Evolutionary conservation across 1,140 invertebrate species (phyloP).

Genomic region (Macrotrachela quadricornifera): DNA sequence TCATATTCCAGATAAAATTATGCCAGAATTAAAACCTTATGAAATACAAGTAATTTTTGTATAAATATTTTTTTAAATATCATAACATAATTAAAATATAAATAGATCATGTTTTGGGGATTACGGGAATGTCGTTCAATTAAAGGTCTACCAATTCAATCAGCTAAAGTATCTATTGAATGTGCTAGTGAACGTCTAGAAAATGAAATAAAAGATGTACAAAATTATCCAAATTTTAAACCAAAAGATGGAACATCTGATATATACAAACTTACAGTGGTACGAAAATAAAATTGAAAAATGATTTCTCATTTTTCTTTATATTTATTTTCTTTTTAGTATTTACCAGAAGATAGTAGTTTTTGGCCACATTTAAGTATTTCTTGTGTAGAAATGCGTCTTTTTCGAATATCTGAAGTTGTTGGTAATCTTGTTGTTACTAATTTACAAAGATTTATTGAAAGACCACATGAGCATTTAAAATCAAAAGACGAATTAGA

Average conservation of each 20-base stretch:
- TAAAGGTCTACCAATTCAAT: constrained; percentile 57
- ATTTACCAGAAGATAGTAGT: constrained; percentile 56
- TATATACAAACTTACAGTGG: no score
- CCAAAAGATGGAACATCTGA: no score
- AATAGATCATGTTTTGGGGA: constrained; percentile 50
- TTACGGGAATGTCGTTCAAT: constrained; percentile 58
- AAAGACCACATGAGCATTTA: no score
- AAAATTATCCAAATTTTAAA: no score
- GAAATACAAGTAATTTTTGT: not conserved
- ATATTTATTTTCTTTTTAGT: constrained; percentile 21
- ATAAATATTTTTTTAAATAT: no score
- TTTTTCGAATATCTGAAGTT: constrained; percentile 61
- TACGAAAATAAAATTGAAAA: no score
- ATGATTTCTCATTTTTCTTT: not conserved
- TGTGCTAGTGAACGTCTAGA: constrained; percentile 47
- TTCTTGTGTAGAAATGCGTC: constrained; percentile 60
- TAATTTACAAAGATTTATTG: no score
- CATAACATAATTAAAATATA: not conserved
- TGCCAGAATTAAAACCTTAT: not conserved
- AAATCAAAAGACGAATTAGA: no score
- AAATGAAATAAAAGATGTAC: not conserved
- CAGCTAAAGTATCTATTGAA: constrained; percentile 66
- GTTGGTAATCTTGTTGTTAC: constrained; percentile 61
- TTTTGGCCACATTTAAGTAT: constrained; percentile 68
- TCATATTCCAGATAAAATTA: no score